Evolutionary conservation across 2,113 vertebrate species (phyloP), one percentile per base, ranked within the genome.

Genomic region (Aplodontia rufa): DNA sequence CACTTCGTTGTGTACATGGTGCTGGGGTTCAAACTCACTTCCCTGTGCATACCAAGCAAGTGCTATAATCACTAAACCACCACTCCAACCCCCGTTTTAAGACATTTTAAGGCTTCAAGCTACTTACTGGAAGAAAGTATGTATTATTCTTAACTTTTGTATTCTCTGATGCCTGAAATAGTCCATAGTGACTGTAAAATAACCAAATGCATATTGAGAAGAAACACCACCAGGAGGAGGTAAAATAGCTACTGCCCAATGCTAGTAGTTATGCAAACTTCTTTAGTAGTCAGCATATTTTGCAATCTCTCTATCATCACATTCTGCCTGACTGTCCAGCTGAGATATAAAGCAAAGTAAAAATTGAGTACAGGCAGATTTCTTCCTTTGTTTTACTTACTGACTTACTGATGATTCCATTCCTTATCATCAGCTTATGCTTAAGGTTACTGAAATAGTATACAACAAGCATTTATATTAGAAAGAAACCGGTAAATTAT

Each of bases 381-480:
- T 76, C 58, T 92, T 64, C 24, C 8, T 60, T 92, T 85, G 14
- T 75, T 62, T 74, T 51, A 72, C 45, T 81, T 8, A n/a, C 53
- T 84, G 20, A 62, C 30, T 71, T 49, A 35, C 68, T 84, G n/a
- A 72, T 71, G n/a, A 28, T 79, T 51, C 11, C 28, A 89, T 94
- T 92, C 28, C 47, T 92, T 79, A 79, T 72, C 45, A 79, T 79
- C 40, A 72, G n/a, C 28, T 96, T 92, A 49, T 64, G 45, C 17
- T 24, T 69, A 22, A 28, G 35, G 16, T 87, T 78, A 42, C 30
- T 53, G 69, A 92, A 78, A 22, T 69, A 24, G 28, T 71, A 20
- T 45, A 58, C 14, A 17, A 37, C 35, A 75, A 74, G 35, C 35
- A 80, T 68, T 28, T 89, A 12, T 66, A 80, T 89, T 79, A 79